These are phyloP conservation scores for Balaeniceps rex DNA, from an alignment of 2,113 vertebrate genomes.

Conservation along the genomic window DNA sequence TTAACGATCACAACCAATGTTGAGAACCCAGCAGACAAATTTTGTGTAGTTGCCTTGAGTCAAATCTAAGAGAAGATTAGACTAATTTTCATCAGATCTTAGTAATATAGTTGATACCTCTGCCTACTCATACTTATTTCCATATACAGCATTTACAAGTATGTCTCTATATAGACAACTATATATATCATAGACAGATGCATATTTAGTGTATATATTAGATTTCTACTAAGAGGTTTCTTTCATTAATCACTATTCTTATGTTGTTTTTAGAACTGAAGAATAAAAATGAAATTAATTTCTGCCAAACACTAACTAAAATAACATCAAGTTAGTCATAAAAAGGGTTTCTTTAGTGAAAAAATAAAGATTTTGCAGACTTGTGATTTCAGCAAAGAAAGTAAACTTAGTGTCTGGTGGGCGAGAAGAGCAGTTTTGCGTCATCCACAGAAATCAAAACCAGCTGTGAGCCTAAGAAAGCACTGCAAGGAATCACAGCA, in stretches of 20 bases:
- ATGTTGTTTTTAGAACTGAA: neutral
- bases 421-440: neutral
- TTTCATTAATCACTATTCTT: neutral
- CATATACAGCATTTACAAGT: neutral
- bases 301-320: neutral
- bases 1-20: neutral
- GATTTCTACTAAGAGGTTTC: neutral
- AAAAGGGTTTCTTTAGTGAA: neutral
- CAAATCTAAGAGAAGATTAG: neutral
- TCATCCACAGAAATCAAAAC: neutral
- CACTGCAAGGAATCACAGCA: neutral
- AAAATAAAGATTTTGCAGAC: neutral
- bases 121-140: neutral
- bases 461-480: neutral
- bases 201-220: neutral
- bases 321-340: neutral
- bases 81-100: neutral
- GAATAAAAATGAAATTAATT: neutral
- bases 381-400: neutral
- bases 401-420: neutral
- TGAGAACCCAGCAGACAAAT: neutral
- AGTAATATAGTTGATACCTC: neutral
- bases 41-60: neutral
- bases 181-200: neutral
- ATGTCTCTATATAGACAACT: neutral